Evolutionary conservation across 2,113 vertebrate genomes (phyloP), one percentile per base, ranked within the genome.

Genomic region (Seriola quinqueradiata): DNA sequence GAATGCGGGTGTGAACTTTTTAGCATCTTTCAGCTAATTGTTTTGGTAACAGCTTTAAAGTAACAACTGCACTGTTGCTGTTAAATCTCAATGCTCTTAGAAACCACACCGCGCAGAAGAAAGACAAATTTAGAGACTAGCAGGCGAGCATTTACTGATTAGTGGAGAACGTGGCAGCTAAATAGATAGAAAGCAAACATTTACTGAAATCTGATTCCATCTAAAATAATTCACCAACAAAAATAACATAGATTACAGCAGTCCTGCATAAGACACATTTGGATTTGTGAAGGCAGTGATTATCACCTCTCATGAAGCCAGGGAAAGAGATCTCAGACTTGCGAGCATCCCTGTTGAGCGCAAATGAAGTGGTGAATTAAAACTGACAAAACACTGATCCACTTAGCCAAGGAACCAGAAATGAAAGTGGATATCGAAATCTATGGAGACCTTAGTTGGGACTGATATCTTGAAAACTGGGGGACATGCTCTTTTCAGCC

Each of bases 351-450:
- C 70, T n/a, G 74, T 28, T 67, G 59, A 55, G 32, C 67, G 63
- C 46, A 76, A 82, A 82, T 32, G 70, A 60, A 46, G 52, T 78
- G 54, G 19, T 76, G 28, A 63, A 68, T 72, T 77, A 67, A 77
- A 59, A 52, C 16, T 55, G 70, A 74, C 9, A 54, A 23, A 50
- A n/a, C 17, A 32, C 21, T 32, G 16, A 57, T 25, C n/a, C 10
- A 10, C 54, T 57, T 25, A 57, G n/a, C 54, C 54, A 57, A 57
- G 11, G 4, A 57, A 50, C 13, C 6, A 4, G 14, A 25, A 46
- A 64, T 25, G 4, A 55, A 36, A 16, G 8, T 17, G 19, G 25
- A 44, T 48, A 54, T 14, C 38, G 6, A 57, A 63, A 34, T 42
- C n/a, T 40, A 14, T 4, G 9, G 21, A 5, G 25, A 3, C 5